These are phyloP conservation scores for Enteromius thamalakanensis DNA, from an alignment of 2,797 vertebrate species.

Conservation along the genomic window DNA sequence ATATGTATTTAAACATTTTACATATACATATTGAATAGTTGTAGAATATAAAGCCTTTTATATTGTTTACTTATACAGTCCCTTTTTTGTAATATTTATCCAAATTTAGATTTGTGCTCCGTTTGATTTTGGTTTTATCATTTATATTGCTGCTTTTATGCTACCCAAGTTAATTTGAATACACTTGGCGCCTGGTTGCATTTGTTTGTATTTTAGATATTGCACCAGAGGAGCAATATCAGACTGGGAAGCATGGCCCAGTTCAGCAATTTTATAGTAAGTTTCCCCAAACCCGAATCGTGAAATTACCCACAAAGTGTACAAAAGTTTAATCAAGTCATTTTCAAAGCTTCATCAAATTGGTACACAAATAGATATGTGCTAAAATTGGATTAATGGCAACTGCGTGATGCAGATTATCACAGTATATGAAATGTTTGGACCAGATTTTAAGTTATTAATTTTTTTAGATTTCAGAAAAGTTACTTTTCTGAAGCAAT, in stretches of 20 bases:
- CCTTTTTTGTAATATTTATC: conserved; percentile 50
- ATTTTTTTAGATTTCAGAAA: background rate
- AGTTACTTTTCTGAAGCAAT: background rate
- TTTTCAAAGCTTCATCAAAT: conserved; percentile 25
- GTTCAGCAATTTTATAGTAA: background rate
- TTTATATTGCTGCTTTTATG: conserved; percentile 70
- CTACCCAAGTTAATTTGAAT: conserved; percentile 66
- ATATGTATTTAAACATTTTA: conserved; percentile 61
- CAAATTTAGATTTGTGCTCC: conserved; percentile 72
- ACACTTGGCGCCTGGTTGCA: conserved; percentile 46
- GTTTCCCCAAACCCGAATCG: background rate
- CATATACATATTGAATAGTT: conserved; percentile 65
- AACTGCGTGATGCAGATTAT: background rate
- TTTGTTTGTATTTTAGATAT: conserved; percentile 38
- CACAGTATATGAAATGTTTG: conserved; percentile 6
- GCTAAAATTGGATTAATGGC: background rate
- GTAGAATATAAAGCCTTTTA: conserved; percentile 68
- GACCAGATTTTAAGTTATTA: conserved; percentile 9
- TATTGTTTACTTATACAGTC: conserved; percentile 54
- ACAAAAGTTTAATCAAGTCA: conserved; percentile 14
- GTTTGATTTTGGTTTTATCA: conserved; percentile 53
- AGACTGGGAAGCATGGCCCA: conserved; percentile 32
- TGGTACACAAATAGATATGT: background rate
- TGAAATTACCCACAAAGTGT: conserved; percentile 23
- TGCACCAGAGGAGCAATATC: background rate